Evolutionary conservation across 2,113 vertebrate species (phyloP).

Genomic region (Bos indicus): DNA sequence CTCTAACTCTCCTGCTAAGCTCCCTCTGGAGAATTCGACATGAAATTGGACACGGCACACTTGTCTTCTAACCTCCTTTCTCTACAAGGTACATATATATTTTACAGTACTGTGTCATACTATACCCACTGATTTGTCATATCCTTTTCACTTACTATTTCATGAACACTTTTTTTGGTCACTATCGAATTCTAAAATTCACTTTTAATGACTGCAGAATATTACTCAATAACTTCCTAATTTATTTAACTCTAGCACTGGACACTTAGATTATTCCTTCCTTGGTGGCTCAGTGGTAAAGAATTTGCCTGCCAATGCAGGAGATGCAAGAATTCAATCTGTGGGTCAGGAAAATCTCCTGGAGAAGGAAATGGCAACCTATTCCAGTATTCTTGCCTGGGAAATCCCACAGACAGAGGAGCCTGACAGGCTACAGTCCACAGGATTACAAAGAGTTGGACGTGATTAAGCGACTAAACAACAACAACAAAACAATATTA

Average conservation of each 20-base stretch:
- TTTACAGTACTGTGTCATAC: not conserved
- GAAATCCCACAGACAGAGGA: not conserved
- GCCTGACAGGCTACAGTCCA: not conserved
- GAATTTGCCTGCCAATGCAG: not conserved
- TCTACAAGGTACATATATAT: not conserved
- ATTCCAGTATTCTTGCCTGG: not conserved
- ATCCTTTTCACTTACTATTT: not conserved
- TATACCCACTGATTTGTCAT: not conserved
- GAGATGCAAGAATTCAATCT: not conserved
- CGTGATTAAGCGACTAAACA: not conserved
- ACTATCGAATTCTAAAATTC: not conserved
- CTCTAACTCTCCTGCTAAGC: not conserved
- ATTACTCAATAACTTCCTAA: not conserved
- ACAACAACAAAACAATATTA: not conserved
- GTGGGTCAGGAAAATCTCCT: not conserved
- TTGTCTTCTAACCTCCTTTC: not conserved
- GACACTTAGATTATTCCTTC: not conserved
- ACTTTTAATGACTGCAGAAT: not conserved
- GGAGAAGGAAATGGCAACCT: not conserved
- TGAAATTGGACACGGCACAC: not conserved
- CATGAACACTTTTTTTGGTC: not conserved
- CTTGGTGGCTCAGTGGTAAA: not conserved
- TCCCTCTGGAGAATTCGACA: not conserved
- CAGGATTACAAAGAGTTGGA: not conserved
- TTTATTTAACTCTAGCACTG: not conserved